Evolutionary conservation across 2,113 vertebrate species (phyloP), one percentile per base, ranked within the genome.

Genomic region (Passer domesticus): DNA sequence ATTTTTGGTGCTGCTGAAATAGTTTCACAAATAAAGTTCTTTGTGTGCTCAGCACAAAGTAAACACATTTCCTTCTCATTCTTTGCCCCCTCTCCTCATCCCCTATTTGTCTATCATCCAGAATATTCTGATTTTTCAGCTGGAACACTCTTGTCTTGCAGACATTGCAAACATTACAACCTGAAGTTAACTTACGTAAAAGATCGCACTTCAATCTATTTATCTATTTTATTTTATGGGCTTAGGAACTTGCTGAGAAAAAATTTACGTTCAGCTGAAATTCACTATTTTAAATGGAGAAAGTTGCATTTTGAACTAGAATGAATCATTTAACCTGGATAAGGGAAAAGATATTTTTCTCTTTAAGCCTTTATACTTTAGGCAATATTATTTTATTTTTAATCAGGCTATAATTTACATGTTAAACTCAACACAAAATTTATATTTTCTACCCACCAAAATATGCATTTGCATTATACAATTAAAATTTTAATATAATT

Each of bases 71-170:
- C 17, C 73, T 73, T 73, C 30, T 37, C 15, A 6, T 76, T 81
- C 22, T 56, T 62, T 67, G 24, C 3, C 3, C 5, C 3, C 0
- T 0, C 3, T 12, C 3, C 56, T 2, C 49, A 15, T 11, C 11
- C 6, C 18, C 8, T 5, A 52, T 55, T 76, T 73, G 6, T 30
- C 24, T 62, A 11, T 58, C 8, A 62, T 55, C 13, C 30, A 70
- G 27, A 79, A 78, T 62, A 67, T 67, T 86, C 62, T 62, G n/a
- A 18, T 52, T 93, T 82, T 85, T 89, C 62, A 79, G 21, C 12
- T 75, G 46, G 33, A 88, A 78, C 5, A 9, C 56, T 66, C 35
- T 77, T 64, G 37, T 47, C 66, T 66, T 67, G 72, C 7, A 55
- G 78, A 30, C 53, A 58, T 49, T 1, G 2, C 31, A 78, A 85